Base-by-base conservation (phyloP, 2,888 invertebrate species). In the Acronicta alni region DNA sequence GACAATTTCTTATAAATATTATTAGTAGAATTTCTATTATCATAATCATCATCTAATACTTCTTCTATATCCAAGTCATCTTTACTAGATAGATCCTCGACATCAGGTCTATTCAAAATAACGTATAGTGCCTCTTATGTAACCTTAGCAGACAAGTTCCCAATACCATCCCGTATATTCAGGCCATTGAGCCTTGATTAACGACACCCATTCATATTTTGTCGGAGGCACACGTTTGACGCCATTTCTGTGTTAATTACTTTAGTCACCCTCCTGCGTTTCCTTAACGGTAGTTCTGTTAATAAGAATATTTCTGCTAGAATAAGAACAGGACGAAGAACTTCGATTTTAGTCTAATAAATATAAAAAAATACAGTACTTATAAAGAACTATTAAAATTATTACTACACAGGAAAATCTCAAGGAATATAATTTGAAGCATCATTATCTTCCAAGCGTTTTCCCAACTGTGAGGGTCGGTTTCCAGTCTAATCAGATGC, bases 181-280 rank as follows among this genome's bases (percentile, higher is more conserved):
- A 17, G 14, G 17, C 43, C 54, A 60, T 60, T 65, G 41, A 39
- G 18, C 14, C 38, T 20, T 75, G 76, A 75, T 75, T 64, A 65
- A 75, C 67, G 73, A 60, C 30, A 47, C 52, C 45, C 64, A 75
- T 72, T 72, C 66, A 67, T 75, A 76, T 62, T 64, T 72, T 52
- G 75, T 72, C 67, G 53, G 18, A 18, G 51, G 43, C 67, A 62
- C 58, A 42, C 66, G 59, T 47, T 58, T 56, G 59, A 48, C 49
- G 51, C 52, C 44, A 39, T 49, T 43, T n/a, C 44, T 32, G 38
- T 32, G 57, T 47, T 75, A 75, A 75, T 75, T 65, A 66, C 57
- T 59, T 60, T 47, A 57, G 51, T 51, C 56, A 54, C 20, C 48
- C 41, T 44, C 45, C 53, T 43, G 44, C 39, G 30, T 54, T 45